Percentiles rank a stretch among this genome's conserved stretches.
These are phyloP conservation scores for Monomorium pharaonis DNA, from an alignment of 1,140 invertebrate species.

Conservation along the genomic window DNA sequence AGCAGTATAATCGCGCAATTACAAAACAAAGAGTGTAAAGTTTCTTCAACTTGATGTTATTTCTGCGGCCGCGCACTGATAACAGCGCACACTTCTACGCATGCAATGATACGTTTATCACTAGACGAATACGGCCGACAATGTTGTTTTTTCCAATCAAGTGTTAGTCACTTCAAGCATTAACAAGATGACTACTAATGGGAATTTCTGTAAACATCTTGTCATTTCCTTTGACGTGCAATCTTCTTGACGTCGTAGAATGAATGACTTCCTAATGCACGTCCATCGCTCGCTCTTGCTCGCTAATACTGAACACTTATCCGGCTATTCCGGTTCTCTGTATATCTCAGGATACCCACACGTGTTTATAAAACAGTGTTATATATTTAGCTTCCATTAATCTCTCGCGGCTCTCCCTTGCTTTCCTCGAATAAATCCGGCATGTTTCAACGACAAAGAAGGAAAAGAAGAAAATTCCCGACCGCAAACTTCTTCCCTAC, in stretches of 20 bases:
- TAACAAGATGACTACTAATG: background rate
- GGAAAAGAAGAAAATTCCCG: slow-evolving; percentile 10
- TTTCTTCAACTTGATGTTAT: background rate
- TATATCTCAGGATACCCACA: slow-evolving; percentile 71
- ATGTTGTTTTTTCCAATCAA: background rate
- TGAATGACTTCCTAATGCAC: background rate
- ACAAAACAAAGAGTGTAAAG: background rate
- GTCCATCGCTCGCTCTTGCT: background rate
- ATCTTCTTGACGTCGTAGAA: background rate
- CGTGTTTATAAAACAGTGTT: slow-evolving; percentile 80
- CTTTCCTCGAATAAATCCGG: background rate
- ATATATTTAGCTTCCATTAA: slow-evolving; percentile 80
- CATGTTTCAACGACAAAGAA: background rate
- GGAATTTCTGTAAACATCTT: background rate
- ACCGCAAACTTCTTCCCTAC: slow-evolving; percentile 27
- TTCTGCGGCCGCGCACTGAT: background rate
- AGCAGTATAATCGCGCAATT: background rate
- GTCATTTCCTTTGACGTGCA: background rate
- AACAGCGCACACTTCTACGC: background rate
- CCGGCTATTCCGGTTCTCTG: slow-evolving; percentile 61
- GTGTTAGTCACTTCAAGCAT: background rate
- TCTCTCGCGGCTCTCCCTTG: background rate
- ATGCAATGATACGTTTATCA: background rate
- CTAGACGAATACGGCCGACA: background rate
- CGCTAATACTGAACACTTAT: slow-evolving; percentile 38